phyloP scores from a whole-genome alignment of 1,140 invertebrate species.

The Helicoverpa zea region DNA sequence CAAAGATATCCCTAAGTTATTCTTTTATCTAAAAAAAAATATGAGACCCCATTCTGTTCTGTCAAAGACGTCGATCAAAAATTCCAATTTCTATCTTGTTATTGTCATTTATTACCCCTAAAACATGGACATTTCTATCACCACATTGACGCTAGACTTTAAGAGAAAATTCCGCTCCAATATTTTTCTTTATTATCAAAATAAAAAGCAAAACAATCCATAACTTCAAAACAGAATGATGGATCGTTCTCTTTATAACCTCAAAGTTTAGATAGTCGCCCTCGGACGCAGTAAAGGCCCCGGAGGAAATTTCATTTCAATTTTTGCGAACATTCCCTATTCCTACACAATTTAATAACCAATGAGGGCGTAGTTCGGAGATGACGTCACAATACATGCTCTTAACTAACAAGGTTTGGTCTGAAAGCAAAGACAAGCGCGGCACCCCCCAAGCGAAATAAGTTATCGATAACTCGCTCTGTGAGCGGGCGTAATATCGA shows the following conservation, averaged over 20 bases:
- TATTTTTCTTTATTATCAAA: slow-evolving; percentile 15
- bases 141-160: slow-evolving; percentile 1
- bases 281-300: slow-evolving; percentile 11
- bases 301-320: slow-evolving; percentile 32
- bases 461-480: slow-evolving; percentile 47
- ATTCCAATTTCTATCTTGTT: not conserved
- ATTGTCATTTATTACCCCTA: not conserved
- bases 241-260: slow-evolving; percentile 46
- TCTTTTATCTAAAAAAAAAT: too few species aligned
- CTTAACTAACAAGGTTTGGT: slow-evolving; percentile 54
- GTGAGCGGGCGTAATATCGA: slow-evolving; percentile 11
- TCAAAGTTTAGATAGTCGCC: slow-evolving; percentile 44
- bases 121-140: slow-evolving; percentile 2
- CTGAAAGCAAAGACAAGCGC: slow-evolving; percentile 52
- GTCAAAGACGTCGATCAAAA: too few species aligned
- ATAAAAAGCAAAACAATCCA: slow-evolving; percentile 46
- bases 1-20: too few species aligned
- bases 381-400: slow-evolving; percentile 51
- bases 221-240: slow-evolving; percentile 50
- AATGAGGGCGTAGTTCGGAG: slow-evolving; percentile 35
- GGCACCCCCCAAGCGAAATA: slow-evolving; percentile 30
- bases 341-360: slow-evolving; percentile 47
- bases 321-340: slow-evolving; percentile 44
- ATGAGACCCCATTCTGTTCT: too few species aligned
- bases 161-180: slow-evolving; percentile 22